A percentile compares a stretch with the other conserved stretches of the same genome.
Conservation (phyloP, 2,113 vertebrate species). For the Oncorhynchus clarkii region DNA sequence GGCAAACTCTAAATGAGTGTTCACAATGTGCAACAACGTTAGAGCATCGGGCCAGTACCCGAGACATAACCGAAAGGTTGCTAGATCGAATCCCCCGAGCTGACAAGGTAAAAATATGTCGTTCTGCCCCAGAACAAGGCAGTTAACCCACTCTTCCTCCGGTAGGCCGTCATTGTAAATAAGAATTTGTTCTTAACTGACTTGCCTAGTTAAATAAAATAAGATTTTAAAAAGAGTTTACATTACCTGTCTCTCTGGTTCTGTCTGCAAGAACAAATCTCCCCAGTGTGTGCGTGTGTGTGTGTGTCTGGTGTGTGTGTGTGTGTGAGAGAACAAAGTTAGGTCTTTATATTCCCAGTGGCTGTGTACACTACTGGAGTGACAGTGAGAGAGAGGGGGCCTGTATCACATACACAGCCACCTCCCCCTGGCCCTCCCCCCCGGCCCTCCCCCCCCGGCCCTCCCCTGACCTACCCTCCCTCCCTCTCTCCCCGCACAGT, state of each 20-base stretch:
- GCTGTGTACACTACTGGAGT: slow-evolving; percentile 41
- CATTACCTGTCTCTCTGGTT: slow-evolving; percentile 48
- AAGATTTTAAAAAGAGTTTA: background rate
- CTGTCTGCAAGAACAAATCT: slow-evolving; percentile 30
- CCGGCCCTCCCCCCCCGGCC: too few relatives aligned
- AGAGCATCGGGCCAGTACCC: too few relatives aligned
- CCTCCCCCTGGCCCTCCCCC: slow-evolving; percentile 21
- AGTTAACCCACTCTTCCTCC: too few relatives aligned
- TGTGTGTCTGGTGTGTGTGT: background rate
- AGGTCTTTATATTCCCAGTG: slow-evolving; percentile 51
- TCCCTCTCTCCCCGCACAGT: slow-evolving; percentile 67
- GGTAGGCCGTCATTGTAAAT: too few relatives aligned
- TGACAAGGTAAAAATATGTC: too few relatives aligned
- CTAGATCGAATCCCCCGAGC: too few relatives aligned
- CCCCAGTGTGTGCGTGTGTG: slow-evolving; percentile 3
- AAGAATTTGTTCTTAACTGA: too few relatives aligned
- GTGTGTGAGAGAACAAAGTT: slow-evolving; percentile 4
- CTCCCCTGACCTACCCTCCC: slow-evolving; percentile 54
- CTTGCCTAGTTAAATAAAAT: too few relatives aligned
- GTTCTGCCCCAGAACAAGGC: too few relatives aligned
- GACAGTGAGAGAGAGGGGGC: slow-evolving; percentile 42
- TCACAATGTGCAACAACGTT: too few relatives aligned
- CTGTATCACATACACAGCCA: slow-evolving; percentile 23
- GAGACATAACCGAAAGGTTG: too few relatives aligned
- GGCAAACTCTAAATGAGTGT: background rate